Conservation (phyloP, 92 coral and sea anemone genomes). For the Phenganax marumi region DNA sequence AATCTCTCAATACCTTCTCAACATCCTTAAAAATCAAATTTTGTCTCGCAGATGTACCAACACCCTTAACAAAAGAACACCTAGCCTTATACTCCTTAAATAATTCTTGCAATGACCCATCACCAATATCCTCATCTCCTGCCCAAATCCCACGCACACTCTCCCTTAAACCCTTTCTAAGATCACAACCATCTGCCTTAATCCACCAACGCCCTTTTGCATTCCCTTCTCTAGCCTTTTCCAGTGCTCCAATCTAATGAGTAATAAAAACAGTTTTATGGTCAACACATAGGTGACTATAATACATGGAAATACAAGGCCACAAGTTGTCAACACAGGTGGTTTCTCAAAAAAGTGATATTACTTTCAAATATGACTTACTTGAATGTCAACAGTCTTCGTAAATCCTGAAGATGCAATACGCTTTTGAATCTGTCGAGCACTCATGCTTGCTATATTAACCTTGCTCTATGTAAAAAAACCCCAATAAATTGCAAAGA, state of each 20-base stretch:
- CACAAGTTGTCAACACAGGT: slow-evolving; percentile 12
- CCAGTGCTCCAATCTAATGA: slow-evolving; percentile 33
- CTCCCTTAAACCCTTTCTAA: slow-evolving; percentile 48
- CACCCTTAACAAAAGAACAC: slow-evolving; percentile 15
- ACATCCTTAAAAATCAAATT: slow-evolving; percentile 39
- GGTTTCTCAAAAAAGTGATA: neutral
- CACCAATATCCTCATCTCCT: slow-evolving; percentile 59
- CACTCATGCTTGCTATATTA: slow-evolving; percentile 62
- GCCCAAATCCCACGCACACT: slow-evolving; percentile 48
- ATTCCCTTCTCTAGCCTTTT: slow-evolving; percentile 37
- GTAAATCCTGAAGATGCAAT: slow-evolving; percentile 54
- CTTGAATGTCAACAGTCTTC: slow-evolving; percentile 56
- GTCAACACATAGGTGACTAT: too few species aligned
- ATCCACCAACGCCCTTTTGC: slow-evolving; percentile 57
- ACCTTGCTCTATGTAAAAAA: slow-evolving; percentile 54
- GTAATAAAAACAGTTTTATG: neutral
- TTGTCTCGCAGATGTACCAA: slow-evolving; percentile 16
- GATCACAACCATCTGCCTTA: slow-evolving; percentile 55
- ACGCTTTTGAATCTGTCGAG: slow-evolving; percentile 46
- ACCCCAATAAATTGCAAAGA: neutral
- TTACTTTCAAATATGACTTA: slow-evolving; percentile 13
- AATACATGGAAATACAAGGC: neutral
- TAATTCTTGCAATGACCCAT: slow-evolving; percentile 29
- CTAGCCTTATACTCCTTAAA: slow-evolving; percentile 39
- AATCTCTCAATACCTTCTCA: slow-evolving; percentile 13